Conservation (phyloP, 1,140 invertebrate genomes). For the Heliconius himera region DNA sequence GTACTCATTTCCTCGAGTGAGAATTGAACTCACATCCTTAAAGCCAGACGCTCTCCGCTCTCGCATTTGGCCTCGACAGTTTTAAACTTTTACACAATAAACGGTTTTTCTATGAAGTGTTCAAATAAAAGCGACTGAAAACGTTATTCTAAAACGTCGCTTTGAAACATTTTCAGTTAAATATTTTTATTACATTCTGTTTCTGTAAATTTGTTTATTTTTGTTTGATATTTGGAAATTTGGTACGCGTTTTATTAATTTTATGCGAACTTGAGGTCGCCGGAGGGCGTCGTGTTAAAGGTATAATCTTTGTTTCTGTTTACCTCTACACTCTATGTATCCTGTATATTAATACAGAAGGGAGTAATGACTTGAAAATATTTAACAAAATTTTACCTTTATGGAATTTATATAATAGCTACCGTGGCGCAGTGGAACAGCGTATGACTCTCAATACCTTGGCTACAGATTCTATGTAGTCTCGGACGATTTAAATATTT, state of each 20-base stretch:
- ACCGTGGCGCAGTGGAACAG: too few species aligned
- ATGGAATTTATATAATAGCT: too few species aligned
- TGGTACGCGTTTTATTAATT: slow-evolving; percentile 6
- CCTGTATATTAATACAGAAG: neutral
- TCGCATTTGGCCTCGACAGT: too few species aligned
- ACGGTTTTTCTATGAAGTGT: neutral
- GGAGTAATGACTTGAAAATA: neutral
- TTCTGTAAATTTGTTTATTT: neutral
- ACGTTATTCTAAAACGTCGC: slow-evolving; percentile 5
- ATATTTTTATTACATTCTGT: slow-evolving; percentile 10
- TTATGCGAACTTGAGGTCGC: neutral
- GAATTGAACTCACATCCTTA: too few species aligned
- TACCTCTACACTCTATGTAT: neutral
- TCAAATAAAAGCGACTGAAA: neutral
- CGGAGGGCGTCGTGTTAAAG: neutral
- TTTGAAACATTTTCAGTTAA: neutral
- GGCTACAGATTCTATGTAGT: too few species aligned
- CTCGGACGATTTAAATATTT: too few species aligned
- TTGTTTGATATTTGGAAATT: slow-evolving; percentile 11
- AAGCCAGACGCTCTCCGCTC: too few species aligned
- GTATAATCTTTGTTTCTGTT: neutral
- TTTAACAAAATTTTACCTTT: neutral
- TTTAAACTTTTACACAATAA: too few species aligned
- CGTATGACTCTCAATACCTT: too few species aligned
- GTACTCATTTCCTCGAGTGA: too few species aligned